Evolutionary conservation across 2,797 vertebrate species (phyloP).

Genomic region (Ispidina lecontei): DNA sequence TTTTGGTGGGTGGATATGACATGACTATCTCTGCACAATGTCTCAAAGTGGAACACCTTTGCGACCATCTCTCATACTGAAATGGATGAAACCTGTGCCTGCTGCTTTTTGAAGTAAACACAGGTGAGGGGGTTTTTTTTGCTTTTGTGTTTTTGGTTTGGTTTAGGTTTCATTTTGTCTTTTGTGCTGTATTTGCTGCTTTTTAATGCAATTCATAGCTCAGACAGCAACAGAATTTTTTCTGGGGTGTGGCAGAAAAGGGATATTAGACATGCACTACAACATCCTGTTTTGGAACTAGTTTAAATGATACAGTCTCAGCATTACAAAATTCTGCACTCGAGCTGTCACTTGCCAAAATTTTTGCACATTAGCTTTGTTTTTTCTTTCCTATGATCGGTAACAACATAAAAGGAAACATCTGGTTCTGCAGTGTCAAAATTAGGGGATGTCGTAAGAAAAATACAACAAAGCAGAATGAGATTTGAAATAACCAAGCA

Average conservation of each 20-base stretch:
- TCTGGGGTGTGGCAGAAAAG: conserved; percentile 67
- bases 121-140: neutral
- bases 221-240: conserved; percentile 39
- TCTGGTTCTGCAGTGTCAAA: conserved; percentile 75
- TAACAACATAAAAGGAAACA: conserved; percentile 85
- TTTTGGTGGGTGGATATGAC: too few relatives aligned
- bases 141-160: neutral
- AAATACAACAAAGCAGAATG: neutral
- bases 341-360: conserved; percentile 62
- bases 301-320: conserved; percentile 46
- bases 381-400: conserved; percentile 62
- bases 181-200: conserved; percentile 20
- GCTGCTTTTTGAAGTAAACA: neutral
- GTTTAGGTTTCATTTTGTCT: too few relatives aligned
- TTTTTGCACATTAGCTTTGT: conserved; percentile 55
- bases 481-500: neutral
- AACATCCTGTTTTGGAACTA: conserved; percentile 72
- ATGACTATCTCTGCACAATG: neutral
- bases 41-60: conserved; percentile 13
- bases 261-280: conserved; percentile 69
- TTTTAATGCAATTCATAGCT: conserved; percentile 63
- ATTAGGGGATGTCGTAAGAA: neutral
- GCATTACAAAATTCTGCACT: conserved; percentile 59
- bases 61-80: neutral
- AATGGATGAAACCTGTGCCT: neutral